Evolutionary conservation across 1,140 invertebrate species (phyloP), one percentile per base, ranked within the genome.

Genomic region (Cephus cinctus): DNA sequence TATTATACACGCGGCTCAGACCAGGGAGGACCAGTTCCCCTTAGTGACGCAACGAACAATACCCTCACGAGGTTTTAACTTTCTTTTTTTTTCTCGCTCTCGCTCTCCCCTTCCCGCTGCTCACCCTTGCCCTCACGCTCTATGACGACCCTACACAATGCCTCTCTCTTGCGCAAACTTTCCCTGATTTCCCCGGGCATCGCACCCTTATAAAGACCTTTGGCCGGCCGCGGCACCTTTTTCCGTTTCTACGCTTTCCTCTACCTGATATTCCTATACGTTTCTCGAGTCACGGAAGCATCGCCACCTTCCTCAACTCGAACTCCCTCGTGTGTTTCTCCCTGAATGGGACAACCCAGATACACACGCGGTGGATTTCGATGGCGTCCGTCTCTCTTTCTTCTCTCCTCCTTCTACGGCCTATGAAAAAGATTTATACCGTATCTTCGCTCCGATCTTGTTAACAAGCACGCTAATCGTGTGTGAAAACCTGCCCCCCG

Each of bases 11-110:
- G 58, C 56, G 54, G 49, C 52, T 52, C 45, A 45, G 55, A 48
- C 43, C 22, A 16, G 25, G 16, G 19, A 34, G 25, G 27, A 12
- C n/a, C 25, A 27, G 32, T 42, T 43, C 27, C 31, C 41, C 49
- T 52, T 60, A 48, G 61, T 73, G 69, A 71, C 65, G 71, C 63
- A 72, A 71, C 68, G 59, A 63, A 68, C 69, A 67, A 69, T 73
- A 57, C 65, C 59, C 61, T 70, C 65, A 69, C 60, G 57, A 71
- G 61, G 57, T 67, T 71, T 65, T 62, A 62, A 71, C 65, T 72
- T 73, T 74, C 63, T 59, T 62, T 63, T 73, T 67, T 52, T 54
- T 59, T 43, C 38, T 44, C 30, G 19, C 19, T 31, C 51, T 49
- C 44, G 36, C 4, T 42, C 16, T 22, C 23, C 16, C 16, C 40